Evolutionary conservation across 2,113 vertebrate genomes (phyloP), one percentile per base, ranked within the genome.

Genomic region (Sceloporus tristichus): DNA sequence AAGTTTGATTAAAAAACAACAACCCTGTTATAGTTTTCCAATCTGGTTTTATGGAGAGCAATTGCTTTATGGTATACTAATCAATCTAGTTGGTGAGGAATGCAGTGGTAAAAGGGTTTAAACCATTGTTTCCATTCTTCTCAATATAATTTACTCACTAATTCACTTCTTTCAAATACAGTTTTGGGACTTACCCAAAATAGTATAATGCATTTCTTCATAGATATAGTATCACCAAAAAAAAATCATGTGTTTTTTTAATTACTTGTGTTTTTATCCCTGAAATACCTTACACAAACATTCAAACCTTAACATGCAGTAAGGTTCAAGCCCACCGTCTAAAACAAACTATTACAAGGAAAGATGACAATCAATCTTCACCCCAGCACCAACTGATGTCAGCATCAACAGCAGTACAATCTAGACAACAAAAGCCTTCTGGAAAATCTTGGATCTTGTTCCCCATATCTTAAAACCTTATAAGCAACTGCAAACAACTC

Each of bases 1-100:
- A 89, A 85, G 89, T 66, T 79, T 56, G 18, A 86, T 16, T 89
- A 82, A 76, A 86, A 70, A 9, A 19, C 77, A 76, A 86, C 70
- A 5, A 19, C 40, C 68, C 65, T 11, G 77, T 70, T 65, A 77
- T 9, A 81, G 25, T 25, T 70, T 77, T 19, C 34, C 34, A 82
- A 34, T 82, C 59, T 42, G 8, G 42, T 81, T 66, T 76, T 5
- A 11, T 40, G 27, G 3, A 21, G 34, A 70, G 53, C 54, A 80
- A 56, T 81, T 79, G 59, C 70, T 76, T 83, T 62, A 71, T 73
- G 18, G 56, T 56, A 59, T 8, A 18, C 79, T 89, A 82, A 68
- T 56, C 53, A 7, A 71, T 85, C 62, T 82, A 54, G 48, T 18
- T 62, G 19, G 14, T 40, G 40, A 84, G 13, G 13, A 59, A 73